Evolutionary conservation across 2,113 vertebrate genomes (phyloP).

Genomic region (Recurvirostra avosetta): DNA sequence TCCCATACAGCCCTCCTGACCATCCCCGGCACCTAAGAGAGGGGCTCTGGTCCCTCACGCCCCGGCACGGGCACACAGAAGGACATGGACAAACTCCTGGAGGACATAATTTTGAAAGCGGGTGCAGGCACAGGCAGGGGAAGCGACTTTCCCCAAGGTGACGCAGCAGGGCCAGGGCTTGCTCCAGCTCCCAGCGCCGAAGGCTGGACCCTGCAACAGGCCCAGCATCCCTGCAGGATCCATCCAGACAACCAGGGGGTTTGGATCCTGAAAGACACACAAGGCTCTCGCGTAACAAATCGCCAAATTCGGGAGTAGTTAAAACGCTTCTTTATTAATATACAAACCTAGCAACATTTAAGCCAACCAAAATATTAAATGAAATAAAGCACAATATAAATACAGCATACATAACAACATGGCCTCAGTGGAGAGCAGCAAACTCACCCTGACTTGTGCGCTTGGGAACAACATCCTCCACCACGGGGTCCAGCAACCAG

Average conservation of each 20-base stretch:
- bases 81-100: fast-evolving
- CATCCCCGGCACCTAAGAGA: neutral
- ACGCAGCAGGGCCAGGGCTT: neutral
- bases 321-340: slow-evolving; percentile 72
- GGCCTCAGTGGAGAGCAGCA: neutral
- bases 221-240: neutral
- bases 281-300: neutral
- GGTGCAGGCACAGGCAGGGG: neutral
- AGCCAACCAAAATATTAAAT: slow-evolving; percentile 14
- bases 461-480: neutral
- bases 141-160: neutral
- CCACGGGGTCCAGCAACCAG: neutral
- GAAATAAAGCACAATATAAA: slow-evolving; percentile 30
- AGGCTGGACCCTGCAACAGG: neutral
- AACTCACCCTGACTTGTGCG: neutral
- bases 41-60: neutral
- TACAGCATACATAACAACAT: neutral
- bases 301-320: neutral
- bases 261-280: neutral
- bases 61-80: neutral
- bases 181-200: neutral
- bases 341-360: slow-evolving; percentile 53
- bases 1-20: fast-evolving
- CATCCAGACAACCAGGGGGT: fast-evolving
- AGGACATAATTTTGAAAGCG: fast-evolving